These are phyloP conservation scores for Ammodytes dubius DNA, from an alignment of 2,113 vertebrate genomes.

Conservation along the genomic window DNA sequence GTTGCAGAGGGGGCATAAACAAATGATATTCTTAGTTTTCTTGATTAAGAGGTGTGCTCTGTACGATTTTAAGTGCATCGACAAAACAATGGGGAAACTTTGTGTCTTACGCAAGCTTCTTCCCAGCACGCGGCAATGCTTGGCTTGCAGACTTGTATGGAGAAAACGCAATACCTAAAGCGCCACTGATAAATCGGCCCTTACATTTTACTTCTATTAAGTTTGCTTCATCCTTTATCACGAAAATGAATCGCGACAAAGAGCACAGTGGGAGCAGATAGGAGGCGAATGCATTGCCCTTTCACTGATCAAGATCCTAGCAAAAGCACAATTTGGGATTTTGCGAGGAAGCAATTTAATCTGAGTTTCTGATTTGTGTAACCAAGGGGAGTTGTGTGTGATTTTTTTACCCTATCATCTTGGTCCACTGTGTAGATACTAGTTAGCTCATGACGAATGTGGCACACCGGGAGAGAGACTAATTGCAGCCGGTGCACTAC, in stretches of 20 bases:
- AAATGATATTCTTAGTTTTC: slow-evolving; percentile 82
- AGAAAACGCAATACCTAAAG: slow-evolving; percentile 30
- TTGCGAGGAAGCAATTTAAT: slow-evolving; percentile 59
- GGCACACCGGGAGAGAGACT: slow-evolving; percentile 61
- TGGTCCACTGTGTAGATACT: slow-evolving; percentile 37
- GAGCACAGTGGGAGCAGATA: slow-evolving; percentile 52
- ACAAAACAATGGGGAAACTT: slow-evolving; percentile 73
- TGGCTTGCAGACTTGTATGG: slow-evolving; percentile 42
- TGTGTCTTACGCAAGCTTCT: slow-evolving; percentile 40
- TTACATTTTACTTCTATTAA: slow-evolving; percentile 65
- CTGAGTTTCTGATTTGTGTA: slow-evolving; percentile 54
- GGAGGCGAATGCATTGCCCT: slow-evolving; percentile 56
- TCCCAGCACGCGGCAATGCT: not conserved
- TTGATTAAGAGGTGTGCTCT: slow-evolving; percentile 77
- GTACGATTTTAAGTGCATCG: slow-evolving; percentile 54
- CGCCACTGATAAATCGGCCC: slow-evolving; percentile 60
- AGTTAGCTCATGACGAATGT: slow-evolving; percentile 62
- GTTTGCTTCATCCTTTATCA: slow-evolving; percentile 68
- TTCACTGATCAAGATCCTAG: slow-evolving; percentile 53
- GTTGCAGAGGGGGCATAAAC: slow-evolving; percentile 80
- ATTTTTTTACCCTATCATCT: slow-evolving; percentile 34
- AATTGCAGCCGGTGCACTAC: slow-evolving; percentile 68
- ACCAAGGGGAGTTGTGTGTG: slow-evolving; percentile 33
- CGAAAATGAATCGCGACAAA: slow-evolving; percentile 61
- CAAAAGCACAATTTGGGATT: slow-evolving; percentile 61